These are phyloP conservation scores for Poecilus cupreus DNA, from an alignment of 2,888 invertebrate species.

Conservation along the genomic window DNA sequence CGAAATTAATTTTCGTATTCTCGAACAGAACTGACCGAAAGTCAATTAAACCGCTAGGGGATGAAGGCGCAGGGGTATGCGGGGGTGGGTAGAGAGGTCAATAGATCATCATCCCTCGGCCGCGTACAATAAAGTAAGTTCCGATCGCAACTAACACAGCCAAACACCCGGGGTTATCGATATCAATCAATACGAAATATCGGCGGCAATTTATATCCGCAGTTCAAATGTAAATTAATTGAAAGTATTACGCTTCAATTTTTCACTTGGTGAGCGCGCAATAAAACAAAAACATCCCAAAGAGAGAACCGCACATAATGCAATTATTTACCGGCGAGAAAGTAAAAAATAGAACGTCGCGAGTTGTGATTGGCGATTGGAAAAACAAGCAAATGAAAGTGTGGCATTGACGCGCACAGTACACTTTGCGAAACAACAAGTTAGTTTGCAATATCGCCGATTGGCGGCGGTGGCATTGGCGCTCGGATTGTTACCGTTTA, in stretches of 20 bases:
- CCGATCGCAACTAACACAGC: constrained; percentile 4
- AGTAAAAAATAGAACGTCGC: neutral
- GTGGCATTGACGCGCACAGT: neutral
- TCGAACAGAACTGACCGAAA: constrained; percentile 25
- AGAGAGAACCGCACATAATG: constrained; percentile 14
- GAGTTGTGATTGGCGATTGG: neutral
- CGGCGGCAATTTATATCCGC: constrained; percentile 42
- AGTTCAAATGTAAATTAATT: constrained; percentile 56
- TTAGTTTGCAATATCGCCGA: constrained; percentile 33
- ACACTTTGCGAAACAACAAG: constrained; percentile 32
- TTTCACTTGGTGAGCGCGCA: constrained; percentile 43
- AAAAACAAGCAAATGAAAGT: constrained; percentile 21
- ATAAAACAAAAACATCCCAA: constrained; percentile 44
- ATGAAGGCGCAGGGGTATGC: neutral
- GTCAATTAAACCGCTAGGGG: constrained; percentile 31
- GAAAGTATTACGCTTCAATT: constrained; percentile 53
- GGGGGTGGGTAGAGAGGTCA: neutral
- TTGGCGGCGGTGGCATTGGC: constrained; percentile 9
- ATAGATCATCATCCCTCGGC: constrained; percentile 20
- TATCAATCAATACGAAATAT: constrained; percentile 54
- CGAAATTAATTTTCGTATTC: constrained; percentile 49
- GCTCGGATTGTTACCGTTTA: constrained; percentile 65
- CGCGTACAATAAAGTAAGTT: constrained; percentile 26
- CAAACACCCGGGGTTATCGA: constrained; percentile 34
- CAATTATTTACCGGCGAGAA: constrained; percentile 26